Conservation (phyloP, 1,140 invertebrate species). For the Cylas formicarius region DNA sequence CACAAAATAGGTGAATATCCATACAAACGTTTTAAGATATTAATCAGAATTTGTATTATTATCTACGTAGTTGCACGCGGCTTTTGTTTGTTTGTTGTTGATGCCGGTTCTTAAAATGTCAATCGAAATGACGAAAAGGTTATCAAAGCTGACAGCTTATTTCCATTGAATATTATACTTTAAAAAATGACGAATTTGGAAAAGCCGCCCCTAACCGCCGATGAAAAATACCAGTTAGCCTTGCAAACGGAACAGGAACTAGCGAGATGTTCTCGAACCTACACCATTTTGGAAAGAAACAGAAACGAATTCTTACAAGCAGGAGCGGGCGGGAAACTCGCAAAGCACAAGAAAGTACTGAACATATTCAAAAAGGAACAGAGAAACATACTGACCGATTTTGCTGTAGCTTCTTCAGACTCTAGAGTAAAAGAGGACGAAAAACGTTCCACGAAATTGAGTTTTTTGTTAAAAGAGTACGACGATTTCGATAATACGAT, state of each 20-base stretch:
- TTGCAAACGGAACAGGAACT: conserved; percentile 60
- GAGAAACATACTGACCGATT: conserved; percentile 52
- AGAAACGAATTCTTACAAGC: conserved; percentile 28
- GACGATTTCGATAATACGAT: conserved; percentile 35
- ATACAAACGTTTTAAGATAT: too few relatives aligned
- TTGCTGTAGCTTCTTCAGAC: conserved; percentile 38
- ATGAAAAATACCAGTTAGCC: conserved; percentile 59
- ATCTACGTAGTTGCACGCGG: too few relatives aligned
- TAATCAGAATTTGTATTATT: too few relatives aligned
- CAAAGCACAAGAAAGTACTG: conserved; percentile 58
- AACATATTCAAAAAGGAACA: conserved; percentile 51
- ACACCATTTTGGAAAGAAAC: conserved; percentile 33
- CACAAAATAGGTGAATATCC: too few relatives aligned
- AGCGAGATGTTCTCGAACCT: conserved; percentile 54
- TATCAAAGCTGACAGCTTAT: background rate
- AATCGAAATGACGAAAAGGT: too few relatives aligned
- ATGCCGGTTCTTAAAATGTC: too few relatives aligned
- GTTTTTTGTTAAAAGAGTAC: conserved; percentile 26
- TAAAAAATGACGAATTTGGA: conserved; percentile 12
- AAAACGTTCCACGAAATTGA: conserved; percentile 37
- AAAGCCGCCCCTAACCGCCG: conserved; percentile 28
- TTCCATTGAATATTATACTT: background rate
- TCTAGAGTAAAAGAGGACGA: conserved; percentile 34
- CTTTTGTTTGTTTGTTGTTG: too few relatives aligned
- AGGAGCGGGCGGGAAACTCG: conserved; percentile 54